Base-by-base conservation (phyloP, 1,140 invertebrate genomes). In the Drosophila paulistorum region DNA sequence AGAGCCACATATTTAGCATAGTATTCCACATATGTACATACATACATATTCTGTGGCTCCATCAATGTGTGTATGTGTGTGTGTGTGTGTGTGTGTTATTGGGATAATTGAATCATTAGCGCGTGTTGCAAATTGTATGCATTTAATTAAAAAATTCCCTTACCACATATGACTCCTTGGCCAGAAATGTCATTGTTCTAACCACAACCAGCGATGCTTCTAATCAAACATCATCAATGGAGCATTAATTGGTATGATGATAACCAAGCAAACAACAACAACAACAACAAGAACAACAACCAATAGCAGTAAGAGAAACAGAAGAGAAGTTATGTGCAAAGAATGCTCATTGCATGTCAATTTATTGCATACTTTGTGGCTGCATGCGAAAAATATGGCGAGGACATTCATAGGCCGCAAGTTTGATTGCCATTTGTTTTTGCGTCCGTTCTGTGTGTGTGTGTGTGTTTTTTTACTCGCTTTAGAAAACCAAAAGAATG, bases 91-190 rank as follows among this genome's bases (percentile, higher is more conserved):
- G 13, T 51, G 45, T 74, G 64, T 81, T 84, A 89, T 89, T 84
- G 78, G 71, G 65, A 89, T 89, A 89, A 89, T 89, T 90, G 85
- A 90, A 89, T 89, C 84, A 89, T 89, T 89, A 89, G 84, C 84
- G 71, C 70, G 71, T 90, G 77, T 69, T 65, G 66, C 68, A 68
- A 68, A 64, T 74, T 84, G 77, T 78, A 72, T 87, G 77, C 84
- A 89, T 78, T 87, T 87, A 78, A 89, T 90, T 89, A 81, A 69
- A 77, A 74, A 87, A 80, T 45, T 30, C 57, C 58, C 62, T 26
- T 35, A 17, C 17, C 39, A 30, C 30, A 30, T 30, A 30, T 30
- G 30, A 48, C 33, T 51, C 41, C 54, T 71, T 60, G 11, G 35
- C 10, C 39, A 26, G 37, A 42, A 23, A 26, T 20, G 57, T 11